Evolutionary conservation across 2,888 invertebrate species (phyloP).

Genomic region (Corbicula japonica): DNA sequence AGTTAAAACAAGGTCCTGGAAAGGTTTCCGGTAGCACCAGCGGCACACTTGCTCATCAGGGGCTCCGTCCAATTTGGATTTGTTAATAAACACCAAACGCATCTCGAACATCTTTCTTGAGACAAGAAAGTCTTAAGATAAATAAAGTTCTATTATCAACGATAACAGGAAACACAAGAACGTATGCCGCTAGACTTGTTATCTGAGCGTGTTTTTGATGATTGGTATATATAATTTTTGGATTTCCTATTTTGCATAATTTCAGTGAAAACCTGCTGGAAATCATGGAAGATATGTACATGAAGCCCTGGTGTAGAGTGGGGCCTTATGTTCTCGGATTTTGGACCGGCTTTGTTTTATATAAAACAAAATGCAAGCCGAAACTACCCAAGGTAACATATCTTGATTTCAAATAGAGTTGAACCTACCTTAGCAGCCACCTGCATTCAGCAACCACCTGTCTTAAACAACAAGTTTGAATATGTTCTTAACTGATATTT

Average conservation of each 20-base stretch:
- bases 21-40: too few relatives aligned
- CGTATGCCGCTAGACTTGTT: background rate
- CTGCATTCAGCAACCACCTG: too few relatives aligned
- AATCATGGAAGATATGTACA: conserved; percentile 8
- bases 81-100: too few relatives aligned
- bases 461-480: too few relatives aligned
- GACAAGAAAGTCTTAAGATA: background rate
- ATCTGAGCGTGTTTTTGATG: background rate
- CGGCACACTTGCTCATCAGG: too few relatives aligned
- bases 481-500: too few relatives aligned
- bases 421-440: too few relatives aligned
- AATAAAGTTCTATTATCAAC: background rate
- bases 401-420: too few relatives aligned
- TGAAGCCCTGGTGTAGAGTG: conserved; percentile 27
- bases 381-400: conserved; percentile 29
- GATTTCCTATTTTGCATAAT: too few relatives aligned
- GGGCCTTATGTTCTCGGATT: conserved; percentile 38
- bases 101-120: conserved; percentile 3
- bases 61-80: too few relatives aligned
- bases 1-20: too few relatives aligned
- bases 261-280: background rate
- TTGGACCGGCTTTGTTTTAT: conserved; percentile 32
- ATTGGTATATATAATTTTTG: background rate
- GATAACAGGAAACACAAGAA: background rate
- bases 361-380: conserved; percentile 28